These are phyloP conservation scores for Polyergus mexicanus DNA, from an alignment of 1,140 invertebrate species.

Conservation along the genomic window DNA sequence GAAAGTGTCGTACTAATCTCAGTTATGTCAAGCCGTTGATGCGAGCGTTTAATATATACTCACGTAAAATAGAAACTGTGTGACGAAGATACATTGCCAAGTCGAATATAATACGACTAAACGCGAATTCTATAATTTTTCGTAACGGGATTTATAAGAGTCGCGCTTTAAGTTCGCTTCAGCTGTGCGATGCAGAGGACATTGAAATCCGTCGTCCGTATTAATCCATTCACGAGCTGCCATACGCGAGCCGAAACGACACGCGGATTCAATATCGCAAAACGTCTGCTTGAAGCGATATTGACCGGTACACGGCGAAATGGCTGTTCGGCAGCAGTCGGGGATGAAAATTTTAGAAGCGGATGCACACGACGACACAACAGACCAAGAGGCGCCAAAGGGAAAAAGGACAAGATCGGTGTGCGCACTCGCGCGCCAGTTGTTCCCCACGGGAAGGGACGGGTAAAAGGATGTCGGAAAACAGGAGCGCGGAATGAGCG, in stretches of 20 bases:
- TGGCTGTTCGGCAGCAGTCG: conserved; percentile 27
- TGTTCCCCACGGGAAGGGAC: not conserved
- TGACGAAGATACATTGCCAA: not conserved
- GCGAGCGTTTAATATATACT: not conserved
- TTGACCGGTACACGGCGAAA: conserved; percentile 50
- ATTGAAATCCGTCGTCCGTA: not conserved
- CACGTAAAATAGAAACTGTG: not conserved
- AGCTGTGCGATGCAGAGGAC: not conserved
- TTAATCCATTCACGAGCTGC: conserved; percentile 47
- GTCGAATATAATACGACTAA: not conserved
- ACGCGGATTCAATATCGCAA: conserved; percentile 51
- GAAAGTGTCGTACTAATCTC: not conserved
- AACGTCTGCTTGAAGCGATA: conserved; percentile 38
- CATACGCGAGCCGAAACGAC: conserved; percentile 21
- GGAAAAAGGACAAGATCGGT: conserved; percentile 3
- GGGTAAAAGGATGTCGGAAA: conserved; percentile 25
- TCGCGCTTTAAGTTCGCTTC: conserved; percentile 12
- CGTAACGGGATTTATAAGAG: not conserved
- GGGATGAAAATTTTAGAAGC: conserved; percentile 63
- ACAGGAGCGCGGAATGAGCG: conserved; percentile 27
- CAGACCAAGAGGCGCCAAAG: conserved; percentile 39
- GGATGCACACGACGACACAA: conserved; percentile 43
- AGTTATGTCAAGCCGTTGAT: not conserved
- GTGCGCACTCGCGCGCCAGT: conserved; percentile 7
- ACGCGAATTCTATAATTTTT: not conserved